Evolutionary conservation across 2,113 vertebrate species (phyloP), one percentile per base, ranked within the genome.

Genomic region (Forbesichthys papilliferus): DNA sequence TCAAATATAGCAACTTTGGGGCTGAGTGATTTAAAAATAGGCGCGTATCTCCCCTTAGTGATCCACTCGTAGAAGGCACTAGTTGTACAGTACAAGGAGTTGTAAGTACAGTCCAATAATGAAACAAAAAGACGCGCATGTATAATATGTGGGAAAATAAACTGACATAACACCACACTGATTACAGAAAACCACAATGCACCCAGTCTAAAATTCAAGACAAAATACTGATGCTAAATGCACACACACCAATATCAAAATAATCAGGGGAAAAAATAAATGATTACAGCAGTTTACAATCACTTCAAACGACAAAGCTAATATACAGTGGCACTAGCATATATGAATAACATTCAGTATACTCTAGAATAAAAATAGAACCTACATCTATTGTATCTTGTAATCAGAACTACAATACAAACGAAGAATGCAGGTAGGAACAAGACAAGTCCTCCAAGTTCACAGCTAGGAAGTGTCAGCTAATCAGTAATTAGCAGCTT

Each of bases 401-500:
- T 95, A 90, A 91, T 93, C 90, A 93, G 65, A 85, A 86, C 94
- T 95, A 93, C 91, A 90, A 94, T 93, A 96, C 91, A 94, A 92
- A 95, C 95, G 93, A 83, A 95, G 93, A 95, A 94, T 84, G 94
- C 93, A 95, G 95, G 93, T 90, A 90, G 95, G 94, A 90, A 94
- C 95, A 92, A 95, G 89, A 94, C 95, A 92, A 95, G 89, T 96
- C 94, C 95, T 94, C 94, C 94, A 96, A 94, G 94, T 98, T 98
- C 96, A 98, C 97, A 98, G 96, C 96, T 98, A 99, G 91, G 80
- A 97, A 97, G 96, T 97, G 96, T 96, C 96, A 77, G 87, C 87
- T 84, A 94, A 97, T 96, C 95, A 92, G 95, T 96, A 98, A 94
- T 95, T 98, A 99, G 97, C 97, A 98, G 96, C 96, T 95, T 95